phyloP scores from a whole-genome alignment of 2,113 vertebrate genomes.

The Sinosuthora webbiana region DNA sequence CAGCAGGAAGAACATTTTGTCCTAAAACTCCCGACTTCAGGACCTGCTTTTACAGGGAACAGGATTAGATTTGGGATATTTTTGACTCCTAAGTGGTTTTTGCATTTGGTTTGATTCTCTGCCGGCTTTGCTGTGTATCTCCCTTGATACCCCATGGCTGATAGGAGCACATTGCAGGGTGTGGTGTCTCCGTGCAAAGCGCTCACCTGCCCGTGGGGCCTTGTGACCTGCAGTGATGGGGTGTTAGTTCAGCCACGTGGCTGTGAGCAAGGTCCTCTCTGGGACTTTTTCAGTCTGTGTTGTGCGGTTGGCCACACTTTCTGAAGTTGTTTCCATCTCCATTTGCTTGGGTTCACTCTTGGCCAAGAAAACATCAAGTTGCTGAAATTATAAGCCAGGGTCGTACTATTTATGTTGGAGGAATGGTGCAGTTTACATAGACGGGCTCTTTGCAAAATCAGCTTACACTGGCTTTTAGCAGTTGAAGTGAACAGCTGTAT shows the following conservation, averaged over 20 bases:
- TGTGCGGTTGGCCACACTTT: not conserved
- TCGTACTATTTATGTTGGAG: slow-evolving; percentile 42
- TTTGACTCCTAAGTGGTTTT: not conserved
- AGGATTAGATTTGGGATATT: not conserved
- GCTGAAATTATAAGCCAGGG: slow-evolving; percentile 35
- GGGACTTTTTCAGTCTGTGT: not conserved
- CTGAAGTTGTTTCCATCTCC: slow-evolving; percentile 23
- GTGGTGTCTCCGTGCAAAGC: fast-evolving
- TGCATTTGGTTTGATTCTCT: not conserved
- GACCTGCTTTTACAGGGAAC: not conserved
- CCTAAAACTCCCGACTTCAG: not conserved
- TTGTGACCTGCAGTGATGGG: not conserved
- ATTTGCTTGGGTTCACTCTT: slow-evolving; percentile 19
- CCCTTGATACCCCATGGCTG: not conserved
- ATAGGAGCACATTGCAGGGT: not conserved
- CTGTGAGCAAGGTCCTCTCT: not conserved
- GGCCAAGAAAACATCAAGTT: slow-evolving; percentile 58
- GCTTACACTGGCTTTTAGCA: slow-evolving; percentile 28
- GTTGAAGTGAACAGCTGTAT: slow-evolving; percentile 42
- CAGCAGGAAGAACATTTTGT: not conserved
- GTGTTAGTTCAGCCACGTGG: not conserved
- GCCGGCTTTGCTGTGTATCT: not conserved
- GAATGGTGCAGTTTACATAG: not conserved
- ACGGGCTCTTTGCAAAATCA: slow-evolving; percentile 16
- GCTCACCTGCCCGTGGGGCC: fast-evolving